These are phyloP conservation scores for Mechanitis messenoides DNA, from an alignment of 2,888 invertebrate species.

Conservation along the genomic window DNA sequence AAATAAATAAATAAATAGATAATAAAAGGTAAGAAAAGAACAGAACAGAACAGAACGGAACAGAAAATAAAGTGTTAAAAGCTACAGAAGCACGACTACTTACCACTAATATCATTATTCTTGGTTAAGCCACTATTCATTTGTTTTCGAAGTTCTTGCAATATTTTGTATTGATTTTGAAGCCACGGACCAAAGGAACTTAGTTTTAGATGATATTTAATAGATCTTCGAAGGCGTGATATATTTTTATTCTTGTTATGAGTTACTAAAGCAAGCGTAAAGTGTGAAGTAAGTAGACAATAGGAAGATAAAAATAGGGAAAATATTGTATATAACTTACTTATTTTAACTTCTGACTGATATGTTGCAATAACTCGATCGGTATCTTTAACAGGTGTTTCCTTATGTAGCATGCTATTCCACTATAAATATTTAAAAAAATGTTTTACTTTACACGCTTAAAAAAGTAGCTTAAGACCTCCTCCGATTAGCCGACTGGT, in stretches of 20 bases:
- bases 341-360: constrained; percentile 28
- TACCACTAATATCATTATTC: background rate
- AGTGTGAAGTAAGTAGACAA: constrained; percentile 1
- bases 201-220: constrained; percentile 10
- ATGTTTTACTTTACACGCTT: background rate
- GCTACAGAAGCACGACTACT: background rate
- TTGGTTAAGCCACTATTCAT: background rate
- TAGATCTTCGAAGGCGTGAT: constrained; percentile 3
- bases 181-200: constrained; percentile 10
- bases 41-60: background rate
- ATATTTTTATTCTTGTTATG: constrained; percentile 1
- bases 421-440: constrained; percentile 22
- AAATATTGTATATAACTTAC: constrained; percentile 15
- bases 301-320: background rate
- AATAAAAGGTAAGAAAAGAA: background rate
- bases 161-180: constrained; percentile 7
- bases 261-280: constrained; percentile 12
- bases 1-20: background rate
- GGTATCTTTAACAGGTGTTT: constrained; percentile 12
- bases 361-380: constrained; percentile 20
- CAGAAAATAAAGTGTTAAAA: background rate
- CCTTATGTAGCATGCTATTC: constrained; percentile 33
- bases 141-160: constrained; percentile 4
- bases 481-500: no score
- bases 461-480: background rate